Percentiles rank a stretch among this genome's conserved stretches.
phyloP scores from a whole-genome alignment of 2,888 invertebrate genomes.

The Lycocerus yunnanus region DNA sequence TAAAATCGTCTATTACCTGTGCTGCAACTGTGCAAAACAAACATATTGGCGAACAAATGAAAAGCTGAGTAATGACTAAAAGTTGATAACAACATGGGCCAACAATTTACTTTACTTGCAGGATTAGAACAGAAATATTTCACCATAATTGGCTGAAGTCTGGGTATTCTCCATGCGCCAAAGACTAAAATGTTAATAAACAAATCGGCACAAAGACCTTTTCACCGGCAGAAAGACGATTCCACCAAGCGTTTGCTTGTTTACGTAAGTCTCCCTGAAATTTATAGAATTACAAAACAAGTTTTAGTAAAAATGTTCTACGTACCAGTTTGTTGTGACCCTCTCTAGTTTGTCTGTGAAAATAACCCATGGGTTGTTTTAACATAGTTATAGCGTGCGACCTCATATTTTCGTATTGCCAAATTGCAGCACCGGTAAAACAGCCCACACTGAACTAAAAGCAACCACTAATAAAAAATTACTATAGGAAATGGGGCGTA shows the following conservation, averaged over 20 bases:
- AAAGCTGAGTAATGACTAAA: slow-evolving; percentile 90
- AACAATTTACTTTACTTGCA: slow-evolving; percentile 72
- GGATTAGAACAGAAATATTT: slow-evolving; percentile 87
- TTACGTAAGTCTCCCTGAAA: slow-evolving; percentile 48
- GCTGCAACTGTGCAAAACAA: slow-evolving; percentile 86
- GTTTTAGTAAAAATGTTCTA: neutral
- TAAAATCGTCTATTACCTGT: slow-evolving; percentile 52
- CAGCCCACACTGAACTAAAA: slow-evolving; percentile 61
- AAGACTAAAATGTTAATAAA: slow-evolving; percentile 78
- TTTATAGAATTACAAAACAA: slow-evolving; percentile 13
- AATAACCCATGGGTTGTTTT: slow-evolving; percentile 52
- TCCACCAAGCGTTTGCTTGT: slow-evolving; percentile 70
- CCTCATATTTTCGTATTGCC: slow-evolving; percentile 81
- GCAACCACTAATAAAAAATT: slow-evolving; percentile 2
- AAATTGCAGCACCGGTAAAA: slow-evolving; percentile 77
- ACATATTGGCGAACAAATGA: slow-evolving; percentile 95
- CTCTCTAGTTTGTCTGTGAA: slow-evolving; percentile 9
- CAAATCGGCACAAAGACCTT: slow-evolving; percentile 81
- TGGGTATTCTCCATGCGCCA: slow-evolving; percentile 78
- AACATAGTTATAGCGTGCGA: slow-evolving; percentile 62
- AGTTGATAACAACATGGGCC: slow-evolving; percentile 91
- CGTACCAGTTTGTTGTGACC: slow-evolving; percentile 14
- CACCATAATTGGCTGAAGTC: slow-evolving; percentile 73
- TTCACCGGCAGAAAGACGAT: slow-evolving; percentile 70
- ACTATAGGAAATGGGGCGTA: neutral